A percentile compares a stretch with the other conserved stretches of the same genome.
Evolutionary conservation across 1,140 invertebrate genomes (phyloP).

Genomic region (Diachasma alloeum): DNA sequence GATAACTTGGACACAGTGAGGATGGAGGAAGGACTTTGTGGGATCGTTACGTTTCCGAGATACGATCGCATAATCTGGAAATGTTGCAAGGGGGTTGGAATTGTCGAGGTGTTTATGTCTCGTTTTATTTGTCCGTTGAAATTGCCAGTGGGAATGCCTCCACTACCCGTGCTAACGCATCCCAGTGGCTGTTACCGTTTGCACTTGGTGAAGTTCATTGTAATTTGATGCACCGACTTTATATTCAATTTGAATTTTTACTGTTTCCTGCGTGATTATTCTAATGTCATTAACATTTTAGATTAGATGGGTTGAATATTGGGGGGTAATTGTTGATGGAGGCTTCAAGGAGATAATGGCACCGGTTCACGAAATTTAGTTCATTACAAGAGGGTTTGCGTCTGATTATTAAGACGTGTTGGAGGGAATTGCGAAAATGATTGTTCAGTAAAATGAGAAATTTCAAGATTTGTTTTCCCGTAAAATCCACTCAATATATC

Average conservation of each 20-base stretch:
- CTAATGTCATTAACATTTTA: background rate
- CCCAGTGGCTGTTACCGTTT: background rate
- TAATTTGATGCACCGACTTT: background rate
- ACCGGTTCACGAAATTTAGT: too few relatives aligned
- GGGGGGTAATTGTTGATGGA: background rate
- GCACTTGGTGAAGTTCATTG: background rate
- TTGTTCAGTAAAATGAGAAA: too few relatives aligned
- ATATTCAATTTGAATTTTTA: constrained; percentile 1
- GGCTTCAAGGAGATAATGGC: background rate
- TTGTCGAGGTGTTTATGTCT: constrained; percentile 31
- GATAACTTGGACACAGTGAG: background rate
- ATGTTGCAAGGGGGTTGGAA: constrained; percentile 22
- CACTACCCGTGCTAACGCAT: background rate
- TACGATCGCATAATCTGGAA: constrained; percentile 32
- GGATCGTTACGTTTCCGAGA: constrained; percentile 21
- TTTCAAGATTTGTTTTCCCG: too few relatives aligned
- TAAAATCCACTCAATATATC: too few relatives aligned
- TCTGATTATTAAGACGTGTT: background rate
- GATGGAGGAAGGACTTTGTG: constrained; percentile 2
- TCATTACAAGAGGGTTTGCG: too few relatives aligned
- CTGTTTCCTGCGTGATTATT: background rate
- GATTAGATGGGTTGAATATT: background rate
- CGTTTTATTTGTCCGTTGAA: constrained; percentile 29
- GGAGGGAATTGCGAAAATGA: too few relatives aligned
- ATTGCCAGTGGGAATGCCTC: constrained; percentile 26